Percentiles rank a stretch among this genome's conserved stretches.
These are phyloP conservation scores for Portunus trituberculatus DNA, from an alignment of 1,140 invertebrate species.

Conservation along the genomic window DNA sequence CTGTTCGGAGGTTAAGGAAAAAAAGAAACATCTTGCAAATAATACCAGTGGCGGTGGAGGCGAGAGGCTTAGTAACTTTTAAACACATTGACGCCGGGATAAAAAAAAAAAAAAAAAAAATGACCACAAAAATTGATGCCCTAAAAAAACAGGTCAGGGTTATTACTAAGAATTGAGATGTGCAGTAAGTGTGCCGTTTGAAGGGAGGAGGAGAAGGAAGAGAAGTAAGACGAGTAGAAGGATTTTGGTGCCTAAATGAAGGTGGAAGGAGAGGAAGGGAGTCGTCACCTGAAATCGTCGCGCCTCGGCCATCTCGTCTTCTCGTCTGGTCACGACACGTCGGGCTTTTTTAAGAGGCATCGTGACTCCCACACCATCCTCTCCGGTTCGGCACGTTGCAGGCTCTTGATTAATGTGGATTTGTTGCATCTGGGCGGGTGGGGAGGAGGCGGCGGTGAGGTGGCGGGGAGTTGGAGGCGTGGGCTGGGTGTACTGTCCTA, in stretches of 20 bases:
- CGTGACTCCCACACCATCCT: slow-evolving; percentile 36
- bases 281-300: background rate
- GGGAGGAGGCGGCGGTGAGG: no score
- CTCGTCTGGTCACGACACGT: slow-evolving; percentile 28
- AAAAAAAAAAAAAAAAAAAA: no score
- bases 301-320: background rate
- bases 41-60: background rate
- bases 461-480: background rate
- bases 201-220: no score
- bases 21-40: background rate
- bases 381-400: slow-evolving; percentile 37
- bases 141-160: no score
- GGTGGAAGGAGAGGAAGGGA: background rate
- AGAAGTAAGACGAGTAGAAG: no score
- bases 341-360: background rate
- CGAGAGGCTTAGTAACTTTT: no score
- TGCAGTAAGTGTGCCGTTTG: no score
- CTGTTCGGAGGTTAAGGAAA: background rate
- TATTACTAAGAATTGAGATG: no score
- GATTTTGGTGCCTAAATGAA: no score
- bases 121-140: no score
- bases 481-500: background rate
- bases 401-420: slow-evolving; percentile 35
- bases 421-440: background rate
- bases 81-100: no score